phyloP scores from a whole-genome alignment of 2,888 invertebrate species.

The Platycheirus albimanus region DNA sequence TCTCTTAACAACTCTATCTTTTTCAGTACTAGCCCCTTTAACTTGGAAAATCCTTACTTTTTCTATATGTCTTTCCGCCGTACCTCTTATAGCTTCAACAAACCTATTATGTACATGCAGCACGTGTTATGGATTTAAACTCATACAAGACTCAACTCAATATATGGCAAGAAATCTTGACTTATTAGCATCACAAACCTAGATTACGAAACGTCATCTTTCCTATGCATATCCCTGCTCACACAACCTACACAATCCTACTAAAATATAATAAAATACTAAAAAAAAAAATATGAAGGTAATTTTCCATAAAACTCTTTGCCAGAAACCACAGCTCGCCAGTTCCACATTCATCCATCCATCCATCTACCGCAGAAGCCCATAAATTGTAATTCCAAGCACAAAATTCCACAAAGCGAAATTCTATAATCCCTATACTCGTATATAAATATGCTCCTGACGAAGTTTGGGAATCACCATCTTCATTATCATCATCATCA shows the following conservation, averaged over 20 bases:
- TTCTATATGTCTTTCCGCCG: too few relatives aligned
- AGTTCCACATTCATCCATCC: constrained; percentile 36
- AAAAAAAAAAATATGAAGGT: not conserved
- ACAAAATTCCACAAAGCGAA: constrained; percentile 39
- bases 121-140: too few relatives aligned
- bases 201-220: too few relatives aligned
- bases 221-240: not conserved
- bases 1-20: too few relatives aligned
- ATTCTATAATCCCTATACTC: constrained; percentile 30
- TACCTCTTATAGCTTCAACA: too few relatives aligned
- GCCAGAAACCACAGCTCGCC: constrained; percentile 40
- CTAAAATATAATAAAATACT: not conserved
- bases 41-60: too few relatives aligned
- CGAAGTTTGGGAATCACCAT: constrained; percentile 5
- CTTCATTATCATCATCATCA: not conserved
- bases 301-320: constrained; percentile 31
- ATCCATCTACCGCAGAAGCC: constrained; percentile 46
- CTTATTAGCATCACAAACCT: too few relatives aligned
- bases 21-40: too few relatives aligned
- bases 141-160: too few relatives aligned
- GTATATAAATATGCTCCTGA: constrained; percentile 25
- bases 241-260: not conserved
- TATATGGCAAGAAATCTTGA: too few relatives aligned
- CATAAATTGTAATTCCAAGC: constrained; percentile 54
- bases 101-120: too few relatives aligned